These are phyloP conservation scores for Gisinianus flammeolus DNA, from an alignment of 2,888 invertebrate genomes.

Conservation along the genomic window DNA sequence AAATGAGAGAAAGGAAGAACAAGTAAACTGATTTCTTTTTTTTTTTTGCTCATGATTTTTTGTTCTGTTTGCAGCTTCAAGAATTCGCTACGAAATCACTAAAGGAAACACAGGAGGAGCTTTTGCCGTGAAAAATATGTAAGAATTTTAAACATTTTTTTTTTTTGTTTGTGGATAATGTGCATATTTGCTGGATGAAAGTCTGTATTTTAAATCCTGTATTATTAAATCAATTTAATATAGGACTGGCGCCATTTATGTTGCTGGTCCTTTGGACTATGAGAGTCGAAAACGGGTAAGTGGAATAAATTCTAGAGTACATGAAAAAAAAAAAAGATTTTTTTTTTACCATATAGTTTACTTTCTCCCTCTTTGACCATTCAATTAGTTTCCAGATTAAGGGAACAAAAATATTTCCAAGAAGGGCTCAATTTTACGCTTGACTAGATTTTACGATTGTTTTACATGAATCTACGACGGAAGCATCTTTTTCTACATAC, in stretches of 20 bases:
- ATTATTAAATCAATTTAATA: no score
- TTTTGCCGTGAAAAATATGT: constrained; percentile 97
- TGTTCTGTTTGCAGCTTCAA: constrained; percentile 75
- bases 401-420: not conserved
- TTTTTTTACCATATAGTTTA: constrained; percentile 16
- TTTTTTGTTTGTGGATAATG: no score
- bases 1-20: not conserved
- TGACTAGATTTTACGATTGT: constrained; percentile 20
- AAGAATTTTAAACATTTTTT: no score
- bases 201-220: no score
- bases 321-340: constrained; percentile 1
- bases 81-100: constrained; percentile 99
- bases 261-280: constrained; percentile 95
- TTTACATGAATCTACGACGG: constrained; percentile 21
- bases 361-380: constrained; percentile 30
- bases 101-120: constrained; percentile 98
- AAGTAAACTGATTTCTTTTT: constrained; percentile 22
- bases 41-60: not conserved
- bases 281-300: constrained; percentile 95
- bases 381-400: constrained; percentile 15
- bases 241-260: constrained; percentile 98
- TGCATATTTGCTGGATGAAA: no score
- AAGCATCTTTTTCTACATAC: not conserved
- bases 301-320: constrained; percentile 52
- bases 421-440: constrained; percentile 8